These are phyloP conservation scores for Pachypanchax playfairii DNA, from an alignment of 2,113 vertebrate genomes.

Conservation along the genomic window DNA sequence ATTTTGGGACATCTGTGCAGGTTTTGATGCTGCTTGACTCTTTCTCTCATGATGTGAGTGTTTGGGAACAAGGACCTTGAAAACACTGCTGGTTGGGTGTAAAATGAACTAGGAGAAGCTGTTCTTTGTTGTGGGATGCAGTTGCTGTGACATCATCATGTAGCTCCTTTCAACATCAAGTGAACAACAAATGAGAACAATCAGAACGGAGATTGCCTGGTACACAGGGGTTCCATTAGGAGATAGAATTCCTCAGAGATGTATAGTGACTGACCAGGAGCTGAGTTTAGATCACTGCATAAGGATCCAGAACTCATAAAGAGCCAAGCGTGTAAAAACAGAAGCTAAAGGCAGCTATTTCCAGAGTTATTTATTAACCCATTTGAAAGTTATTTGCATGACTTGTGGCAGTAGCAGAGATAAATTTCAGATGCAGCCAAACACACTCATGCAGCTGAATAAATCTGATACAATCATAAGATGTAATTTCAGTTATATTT, in stretches of 20 bases:
- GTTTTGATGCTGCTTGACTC: too few species aligned
- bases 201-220: not conserved
- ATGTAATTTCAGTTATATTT: too few species aligned
- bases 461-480: conserved; percentile 13
- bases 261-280: not conserved
- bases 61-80: too few species aligned
- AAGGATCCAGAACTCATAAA: not conserved
- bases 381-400: not conserved
- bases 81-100: too few species aligned
- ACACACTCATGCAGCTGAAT: conserved; percentile 19
- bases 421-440: not conserved
- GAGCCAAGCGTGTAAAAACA: too few species aligned
- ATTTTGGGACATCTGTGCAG: too few species aligned
- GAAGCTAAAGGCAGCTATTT: not conserved
- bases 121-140: too few species aligned
- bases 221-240: too few species aligned
- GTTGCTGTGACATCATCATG: not conserved
- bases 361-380: not conserved
- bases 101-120: too few species aligned
- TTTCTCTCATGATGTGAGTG: too few species aligned
- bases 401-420: not conserved
- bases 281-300: not conserved
- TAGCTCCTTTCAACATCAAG: not conserved
- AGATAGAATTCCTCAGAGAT: conserved; percentile 7
- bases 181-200: not conserved